Conservation (phyloP, 2,113 vertebrate genomes). For the Tupaia chinensis region DNA sequence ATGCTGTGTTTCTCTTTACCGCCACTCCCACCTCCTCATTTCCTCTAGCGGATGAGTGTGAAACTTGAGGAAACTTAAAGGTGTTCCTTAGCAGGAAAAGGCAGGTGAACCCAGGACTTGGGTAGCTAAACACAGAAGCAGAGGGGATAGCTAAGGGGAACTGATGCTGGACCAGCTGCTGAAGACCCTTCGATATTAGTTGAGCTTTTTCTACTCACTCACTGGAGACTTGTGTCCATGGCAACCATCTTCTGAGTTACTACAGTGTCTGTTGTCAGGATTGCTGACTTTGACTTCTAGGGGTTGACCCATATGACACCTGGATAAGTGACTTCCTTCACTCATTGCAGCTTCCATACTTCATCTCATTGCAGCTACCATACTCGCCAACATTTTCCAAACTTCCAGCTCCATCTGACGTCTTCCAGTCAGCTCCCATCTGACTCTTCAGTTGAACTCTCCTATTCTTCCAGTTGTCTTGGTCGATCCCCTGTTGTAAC, state of each 20-base stretch:
- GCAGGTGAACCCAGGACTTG: neutral
- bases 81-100: neutral
- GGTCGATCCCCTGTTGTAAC: rapidly evolving
- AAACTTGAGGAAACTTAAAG: neutral
- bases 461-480: neutral
- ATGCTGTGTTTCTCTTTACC: neutral
- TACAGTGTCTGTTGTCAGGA: too few species aligned
- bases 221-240: neutral
- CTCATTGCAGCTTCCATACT: neutral
- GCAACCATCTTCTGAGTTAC: neutral
- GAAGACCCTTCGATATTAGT: neutral
- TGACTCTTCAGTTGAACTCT: neutral
- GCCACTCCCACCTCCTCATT: neutral
- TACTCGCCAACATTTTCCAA: neutral
- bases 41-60: neutral
- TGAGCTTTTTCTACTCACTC: neutral
- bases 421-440: neutral
- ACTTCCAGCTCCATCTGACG: neutral
- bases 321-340: neutral
- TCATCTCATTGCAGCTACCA: neutral
- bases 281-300: neutral
- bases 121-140: neutral
- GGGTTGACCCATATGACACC: neutral
- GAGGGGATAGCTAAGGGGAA: neutral
- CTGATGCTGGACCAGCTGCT: neutral